These are phyloP conservation scores for Salticus scenicus DNA, from an alignment of 2,888 invertebrate genomes.

Conservation along the genomic window DNA sequence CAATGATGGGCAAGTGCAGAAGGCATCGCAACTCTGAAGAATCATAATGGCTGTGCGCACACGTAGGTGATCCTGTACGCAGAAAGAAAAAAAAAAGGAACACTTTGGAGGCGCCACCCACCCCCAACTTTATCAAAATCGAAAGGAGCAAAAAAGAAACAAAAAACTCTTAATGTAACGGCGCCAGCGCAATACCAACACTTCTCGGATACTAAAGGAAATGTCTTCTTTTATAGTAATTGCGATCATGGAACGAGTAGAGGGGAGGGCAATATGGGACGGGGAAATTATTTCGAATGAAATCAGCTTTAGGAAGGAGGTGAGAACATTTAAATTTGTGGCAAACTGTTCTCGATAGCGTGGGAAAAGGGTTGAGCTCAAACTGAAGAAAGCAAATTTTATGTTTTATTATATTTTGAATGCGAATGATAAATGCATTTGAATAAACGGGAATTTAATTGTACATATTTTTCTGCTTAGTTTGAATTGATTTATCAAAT, in stretches of 20 bases:
- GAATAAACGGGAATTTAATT: no score
- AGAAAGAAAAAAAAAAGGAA: conserved; percentile 39
- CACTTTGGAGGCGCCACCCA: conserved; percentile 42
- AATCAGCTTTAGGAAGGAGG: conserved; percentile 36
- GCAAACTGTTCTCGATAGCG: not conserved
- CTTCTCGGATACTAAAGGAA: conserved; percentile 36
- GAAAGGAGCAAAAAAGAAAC: conserved; percentile 46
- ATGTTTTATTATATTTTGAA: no score
- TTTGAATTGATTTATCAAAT: no score
- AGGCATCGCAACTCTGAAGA: conserved; percentile 64
- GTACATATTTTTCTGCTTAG: no score
- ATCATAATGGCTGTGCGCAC: conserved; percentile 68
- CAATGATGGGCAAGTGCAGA: conserved; percentile 65
- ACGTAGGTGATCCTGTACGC: conserved; percentile 57
- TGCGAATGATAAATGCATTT: no score
- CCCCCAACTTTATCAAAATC: conserved; percentile 68
- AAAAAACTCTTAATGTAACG: conserved; percentile 51
- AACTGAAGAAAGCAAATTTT: no score
- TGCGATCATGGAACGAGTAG: conserved; percentile 46
- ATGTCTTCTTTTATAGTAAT: conserved; percentile 69
- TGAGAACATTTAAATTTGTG: conserved; percentile 53
- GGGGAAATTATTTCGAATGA: conserved; percentile 55
- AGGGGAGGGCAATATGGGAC: conserved; percentile 3
- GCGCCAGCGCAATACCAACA: conserved; percentile 64
- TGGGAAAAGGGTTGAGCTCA: not conserved